Evolutionary conservation across 2,888 invertebrate genomes (phyloP), one percentile per base, ranked within the genome.

Genomic region (Xanthorhoe spadicearia): DNA sequence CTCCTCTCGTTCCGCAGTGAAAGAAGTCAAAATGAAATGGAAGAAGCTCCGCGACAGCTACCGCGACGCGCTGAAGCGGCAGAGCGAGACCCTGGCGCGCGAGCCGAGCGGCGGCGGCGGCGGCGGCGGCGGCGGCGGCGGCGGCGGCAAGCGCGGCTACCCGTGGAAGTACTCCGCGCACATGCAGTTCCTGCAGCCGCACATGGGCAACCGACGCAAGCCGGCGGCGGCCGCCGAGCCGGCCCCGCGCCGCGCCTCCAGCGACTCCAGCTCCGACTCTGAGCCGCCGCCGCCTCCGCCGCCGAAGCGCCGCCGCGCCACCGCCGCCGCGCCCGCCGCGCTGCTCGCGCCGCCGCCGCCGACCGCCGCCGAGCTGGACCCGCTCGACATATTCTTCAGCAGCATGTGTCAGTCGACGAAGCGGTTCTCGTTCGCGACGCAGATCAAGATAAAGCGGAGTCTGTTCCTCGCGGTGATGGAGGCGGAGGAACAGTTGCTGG

Each of bases 391-490:
- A 66, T 92, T 92, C 83, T 92, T 92, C 83, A 88, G 85, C 79
- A 83, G 91, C 83, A 92, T 92, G 92, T 92, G 92, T 77, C 90
- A 92, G 80, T 83, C 89, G 54, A 89, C 92, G 43, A 90, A 90
- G 80, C 84, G 92, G 43, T 81, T 92, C 69, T 88, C 92, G 15
- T 90, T 85, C 75, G 85, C 85, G 28, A 82, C 89, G 66, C 92
- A 92, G 80, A 86, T 92, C 69, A 84, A 84, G 75, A 89, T 92
- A 71, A 92, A 91, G 82, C 81, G 83, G 71, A 80, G 81, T 57
- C 79, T 92, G 69, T 92, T 92, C 81, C 79, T 80, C 64, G 90
- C 89, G 43, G 92, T 92, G 58, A 82, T 84, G 61, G 87, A 83
- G 71, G 91, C 89, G 23, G 92, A 92, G 80, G 89, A 92, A 82